Conservation (phyloP, 2,113 vertebrate species). For the Oncorhynchus kisutch region DNA sequence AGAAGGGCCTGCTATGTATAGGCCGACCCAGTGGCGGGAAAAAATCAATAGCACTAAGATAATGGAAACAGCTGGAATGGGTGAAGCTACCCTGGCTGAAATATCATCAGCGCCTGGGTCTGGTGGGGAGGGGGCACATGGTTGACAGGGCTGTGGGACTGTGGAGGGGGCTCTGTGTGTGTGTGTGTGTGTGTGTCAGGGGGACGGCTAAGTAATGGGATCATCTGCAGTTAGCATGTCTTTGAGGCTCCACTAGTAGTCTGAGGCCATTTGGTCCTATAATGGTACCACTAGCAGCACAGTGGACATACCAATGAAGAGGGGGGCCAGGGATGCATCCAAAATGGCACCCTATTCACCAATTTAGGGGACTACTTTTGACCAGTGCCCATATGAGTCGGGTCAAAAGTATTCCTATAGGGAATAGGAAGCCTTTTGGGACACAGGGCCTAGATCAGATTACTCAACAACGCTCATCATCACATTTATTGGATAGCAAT, state of each 20-base stretch:
- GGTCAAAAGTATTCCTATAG: too few relatives aligned
- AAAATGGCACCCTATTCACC: too few relatives aligned
- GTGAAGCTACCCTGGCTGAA: constrained; percentile 41
- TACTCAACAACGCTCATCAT: not conserved
- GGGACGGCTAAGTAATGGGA: not conserved
- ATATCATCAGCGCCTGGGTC: constrained; percentile 40
- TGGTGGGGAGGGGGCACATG: not conserved
- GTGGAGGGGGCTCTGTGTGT: constrained; percentile 16
- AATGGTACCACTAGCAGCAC: too few relatives aligned
- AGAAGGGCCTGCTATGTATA: constrained; percentile 1
- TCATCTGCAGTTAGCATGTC: not conserved
- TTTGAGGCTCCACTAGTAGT: not conserved
- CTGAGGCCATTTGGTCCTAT: not conserved
- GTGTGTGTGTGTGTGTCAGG: not conserved
- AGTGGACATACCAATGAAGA: too few relatives aligned
- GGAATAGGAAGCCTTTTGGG: too few relatives aligned
- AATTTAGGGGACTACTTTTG: too few relatives aligned
- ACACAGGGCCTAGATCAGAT: not conserved
- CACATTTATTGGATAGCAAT: constrained; percentile 36
- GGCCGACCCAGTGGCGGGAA: constrained; percentile 10
- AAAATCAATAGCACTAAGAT: constrained; percentile 49
- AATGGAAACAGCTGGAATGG: constrained; percentile 59
- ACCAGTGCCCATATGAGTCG: too few relatives aligned
- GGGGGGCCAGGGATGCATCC: too few relatives aligned
- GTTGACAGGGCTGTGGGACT: not conserved